phyloP scores from a whole-genome alignment of 2,888 invertebrate genomes.

The Pollenia angustigena region DNA sequence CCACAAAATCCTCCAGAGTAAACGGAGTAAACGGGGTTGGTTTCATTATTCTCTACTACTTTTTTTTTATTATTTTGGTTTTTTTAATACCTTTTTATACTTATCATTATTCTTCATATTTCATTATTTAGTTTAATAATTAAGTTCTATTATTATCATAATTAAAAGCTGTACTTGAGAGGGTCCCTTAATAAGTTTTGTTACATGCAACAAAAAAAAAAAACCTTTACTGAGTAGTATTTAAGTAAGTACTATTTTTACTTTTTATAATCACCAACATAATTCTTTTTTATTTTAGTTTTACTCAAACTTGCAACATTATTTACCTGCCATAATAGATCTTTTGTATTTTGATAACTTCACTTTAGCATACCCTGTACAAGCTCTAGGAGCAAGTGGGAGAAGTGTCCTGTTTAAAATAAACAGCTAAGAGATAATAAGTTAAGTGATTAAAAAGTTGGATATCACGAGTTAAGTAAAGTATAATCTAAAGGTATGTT shows the following conservation, averaged over 20 bases:
- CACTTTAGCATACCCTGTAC: no score
- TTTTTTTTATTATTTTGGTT: background rate
- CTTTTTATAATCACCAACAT: constrained; percentile 47
- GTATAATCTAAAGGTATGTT: no score
- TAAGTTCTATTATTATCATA: constrained; percentile 59
- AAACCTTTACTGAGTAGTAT: constrained; percentile 30
- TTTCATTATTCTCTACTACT: background rate
- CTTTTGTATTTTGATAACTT: constrained; percentile 8
- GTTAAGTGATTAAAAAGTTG: no score
- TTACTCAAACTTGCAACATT: background rate
- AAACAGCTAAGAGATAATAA: no score
- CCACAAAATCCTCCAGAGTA: constrained; percentile 32
- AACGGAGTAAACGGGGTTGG: background rate
- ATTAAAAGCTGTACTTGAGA: constrained; percentile 51
- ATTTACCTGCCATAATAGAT: constrained; percentile 17
- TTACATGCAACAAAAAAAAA: constrained; percentile 32
- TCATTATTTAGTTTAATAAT: constrained; percentile 24
- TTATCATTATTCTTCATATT: constrained; percentile 3
- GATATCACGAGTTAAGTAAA: no score
- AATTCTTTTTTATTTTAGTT: background rate
- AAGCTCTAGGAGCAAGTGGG: no score
- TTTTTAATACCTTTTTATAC: constrained; percentile 1
- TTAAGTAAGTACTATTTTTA: background rate
- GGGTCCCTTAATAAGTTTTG: constrained; percentile 48
- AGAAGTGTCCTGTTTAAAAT: no score